Evolutionary conservation across 2,113 vertebrate species (phyloP), one percentile per base, ranked within the genome.

Genomic region (Pyrgilauda ruficollis): DNA sequence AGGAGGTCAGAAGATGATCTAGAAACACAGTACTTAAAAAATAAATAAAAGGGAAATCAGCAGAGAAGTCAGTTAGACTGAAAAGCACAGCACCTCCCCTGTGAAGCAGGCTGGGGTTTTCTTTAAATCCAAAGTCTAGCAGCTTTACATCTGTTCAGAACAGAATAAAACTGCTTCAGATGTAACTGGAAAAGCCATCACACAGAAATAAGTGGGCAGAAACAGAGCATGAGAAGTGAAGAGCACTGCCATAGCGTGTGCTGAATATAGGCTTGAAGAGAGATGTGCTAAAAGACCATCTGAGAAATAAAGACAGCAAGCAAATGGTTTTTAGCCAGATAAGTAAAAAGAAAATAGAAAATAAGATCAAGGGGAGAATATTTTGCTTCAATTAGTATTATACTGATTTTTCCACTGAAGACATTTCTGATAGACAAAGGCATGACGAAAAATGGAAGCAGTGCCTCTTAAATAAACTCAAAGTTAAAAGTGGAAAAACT

Each of bases 311-410:
- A 80, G 44, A 41, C 26, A 49, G 31, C 3, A 63, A 87, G 11
- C 7, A 89, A 91, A 64, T 10, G 12, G 3, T 9, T 94, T 67
- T 80, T 86, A 83, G 23, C 7, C 22, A 74, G 30, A 4, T 39
- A 70, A 84, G 12, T 75, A 72, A 90, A 92, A 93, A 75, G 3
- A 55, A 94, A 83, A 59, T 24, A 94, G 50, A 84, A 93, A 89
- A 78, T 44, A 81, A 61, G 26, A 81, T 49, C 9, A 67, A 70
- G 15, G 21, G 16, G 17, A 80, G 23, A 52, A 64, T 73, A 62
- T 92, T 74, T 94, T 90, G 15, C 31, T 14, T 69, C n/a, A 64
- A 66, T 55, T 74, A 75, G 9, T 47, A 37, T 53, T 62, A 79
- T 21, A 39, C 7, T 39, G 19, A 21, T 80, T 79, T 79, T 91